Base-by-base conservation (phyloP, 2,888 invertebrate genomes). In the Hylaea fasciaria region DNA sequence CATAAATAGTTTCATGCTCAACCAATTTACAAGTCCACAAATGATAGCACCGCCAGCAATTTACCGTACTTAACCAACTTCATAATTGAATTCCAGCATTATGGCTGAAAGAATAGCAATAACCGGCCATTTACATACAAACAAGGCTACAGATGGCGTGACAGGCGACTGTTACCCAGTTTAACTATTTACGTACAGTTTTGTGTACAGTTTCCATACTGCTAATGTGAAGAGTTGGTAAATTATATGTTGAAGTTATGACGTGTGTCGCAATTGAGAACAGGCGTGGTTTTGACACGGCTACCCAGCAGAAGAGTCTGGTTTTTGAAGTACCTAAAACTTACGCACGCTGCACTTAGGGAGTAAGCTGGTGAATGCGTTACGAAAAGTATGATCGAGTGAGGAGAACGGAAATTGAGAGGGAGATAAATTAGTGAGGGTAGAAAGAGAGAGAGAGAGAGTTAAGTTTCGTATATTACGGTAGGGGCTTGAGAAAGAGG, bases 1-100 rank as follows among this genome's bases (percentile, higher is more conserved):
- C 5, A 22, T 22, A 22, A 56, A 56, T 37, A 39, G 45, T 14
- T 52, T 46, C 49, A 53, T 35, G 29, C 7, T 17, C n/a, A 11
- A 50, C 43, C 57, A 52, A 60, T 59, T 62, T 39, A 41, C 37
- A 54, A 52, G 40, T 63, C 52, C 16, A 65, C 51, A 65, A 68
- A 65, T 61, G 64, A 64, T 51, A 59, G 66, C 57, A 57, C 50
- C 41, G 43, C 61, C 59, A 65, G 62, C 59, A 71, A 70, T 66
- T 52, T 48, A 56, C 52, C 48, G 52, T 57, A 62, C 52, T 65
- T 65, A 47, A 61, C 66, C 51, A 54, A 70, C 62, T 69, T 69
- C 49, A 57, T 76, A 73, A 77, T 77, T 74, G 77, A 77, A 77
- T 72, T 76, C 64, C 62, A 65, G 64, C 63, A 66, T 70, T 72